These are phyloP conservation scores for Siniperca undulata DNA, from an alignment of 2,797 vertebrate species.

Conservation along the genomic window DNA sequence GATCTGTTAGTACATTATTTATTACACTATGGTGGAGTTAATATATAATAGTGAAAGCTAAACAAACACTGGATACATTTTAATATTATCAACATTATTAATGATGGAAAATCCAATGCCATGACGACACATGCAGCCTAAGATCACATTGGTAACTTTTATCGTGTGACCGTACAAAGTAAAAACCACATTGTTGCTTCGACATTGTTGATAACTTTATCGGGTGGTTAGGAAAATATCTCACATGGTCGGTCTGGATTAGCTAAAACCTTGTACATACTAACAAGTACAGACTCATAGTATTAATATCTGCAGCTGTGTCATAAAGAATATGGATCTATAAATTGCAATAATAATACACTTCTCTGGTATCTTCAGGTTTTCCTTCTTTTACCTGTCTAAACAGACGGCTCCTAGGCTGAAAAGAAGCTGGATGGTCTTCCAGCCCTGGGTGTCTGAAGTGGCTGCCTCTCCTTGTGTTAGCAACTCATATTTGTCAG, in stretches of 20 bases:
- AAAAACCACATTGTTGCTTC: background rate
- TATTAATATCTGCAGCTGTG: background rate
- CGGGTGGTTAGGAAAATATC: background rate
- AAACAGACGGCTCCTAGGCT: conserved; percentile 96
- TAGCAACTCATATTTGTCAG: conserved; percentile 90
- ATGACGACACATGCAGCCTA: background rate
- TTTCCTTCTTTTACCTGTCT: conserved; percentile 89
- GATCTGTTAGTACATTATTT: too few species aligned
- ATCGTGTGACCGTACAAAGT: background rate
- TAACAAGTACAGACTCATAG: background rate
- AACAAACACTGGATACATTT: background rate
- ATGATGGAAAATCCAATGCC: too few species aligned
- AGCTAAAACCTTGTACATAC: background rate
- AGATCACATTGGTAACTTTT: background rate
- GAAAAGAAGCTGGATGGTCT: conserved; percentile 95
- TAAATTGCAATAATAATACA: background rate
- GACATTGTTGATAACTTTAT: background rate
- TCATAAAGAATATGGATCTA: background rate
- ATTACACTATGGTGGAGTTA: background rate
- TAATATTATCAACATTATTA: background rate
- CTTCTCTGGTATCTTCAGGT: background rate
- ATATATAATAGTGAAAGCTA: background rate
- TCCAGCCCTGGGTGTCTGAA: conserved; percentile 90
- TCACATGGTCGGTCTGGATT: background rate
- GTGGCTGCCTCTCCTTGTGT: conserved; percentile 83